A percentile compares a stretch with the other conserved stretches of the same genome.
Conservation (phyloP, 2,888 invertebrate species). For the Bombylius major region DNA sequence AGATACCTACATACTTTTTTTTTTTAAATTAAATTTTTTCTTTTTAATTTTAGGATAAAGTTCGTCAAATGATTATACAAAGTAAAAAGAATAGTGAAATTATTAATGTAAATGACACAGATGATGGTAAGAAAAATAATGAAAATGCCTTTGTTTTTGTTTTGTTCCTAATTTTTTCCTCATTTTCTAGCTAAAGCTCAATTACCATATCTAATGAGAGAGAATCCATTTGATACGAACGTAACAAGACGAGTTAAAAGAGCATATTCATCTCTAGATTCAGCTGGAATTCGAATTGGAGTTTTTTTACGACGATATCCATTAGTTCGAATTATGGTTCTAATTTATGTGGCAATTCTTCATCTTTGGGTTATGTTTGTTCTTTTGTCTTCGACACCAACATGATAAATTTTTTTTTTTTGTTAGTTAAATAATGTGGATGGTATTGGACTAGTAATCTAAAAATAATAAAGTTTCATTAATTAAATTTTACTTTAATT, state of each 20-base stretch:
- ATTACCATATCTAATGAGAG: constrained; percentile 56
- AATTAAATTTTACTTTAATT: no score
- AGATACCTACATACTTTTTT: constrained; percentile 1
- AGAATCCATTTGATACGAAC: constrained; percentile 62
- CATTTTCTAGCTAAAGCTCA: constrained; percentile 44
- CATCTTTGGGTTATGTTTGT: constrained; percentile 77
- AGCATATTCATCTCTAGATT: constrained; percentile 63
- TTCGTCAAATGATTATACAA: constrained; percentile 43
- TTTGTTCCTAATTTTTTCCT: background rate
- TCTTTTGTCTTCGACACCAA: constrained; percentile 49
- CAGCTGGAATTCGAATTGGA: constrained; percentile 64
- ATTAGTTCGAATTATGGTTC: constrained; percentile 64
- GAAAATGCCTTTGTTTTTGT: background rate
- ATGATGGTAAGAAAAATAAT: constrained; percentile 41
- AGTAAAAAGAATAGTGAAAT: constrained; percentile 42
- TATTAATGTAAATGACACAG: constrained; percentile 49
- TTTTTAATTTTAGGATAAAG: constrained; percentile 37
- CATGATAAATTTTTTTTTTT: constrained; percentile 13
- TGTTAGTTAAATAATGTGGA: no score
- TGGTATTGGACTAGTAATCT: no score
- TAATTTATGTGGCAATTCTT: constrained; percentile 73
- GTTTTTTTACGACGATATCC: constrained; percentile 72
- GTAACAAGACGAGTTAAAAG: constrained; percentile 63
- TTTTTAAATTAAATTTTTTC: constrained; percentile 15
- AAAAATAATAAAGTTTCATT: no score